These are phyloP conservation scores for Leptothorax acervorum DNA, from an alignment of 2,888 invertebrate species.

Conservation along the genomic window DNA sequence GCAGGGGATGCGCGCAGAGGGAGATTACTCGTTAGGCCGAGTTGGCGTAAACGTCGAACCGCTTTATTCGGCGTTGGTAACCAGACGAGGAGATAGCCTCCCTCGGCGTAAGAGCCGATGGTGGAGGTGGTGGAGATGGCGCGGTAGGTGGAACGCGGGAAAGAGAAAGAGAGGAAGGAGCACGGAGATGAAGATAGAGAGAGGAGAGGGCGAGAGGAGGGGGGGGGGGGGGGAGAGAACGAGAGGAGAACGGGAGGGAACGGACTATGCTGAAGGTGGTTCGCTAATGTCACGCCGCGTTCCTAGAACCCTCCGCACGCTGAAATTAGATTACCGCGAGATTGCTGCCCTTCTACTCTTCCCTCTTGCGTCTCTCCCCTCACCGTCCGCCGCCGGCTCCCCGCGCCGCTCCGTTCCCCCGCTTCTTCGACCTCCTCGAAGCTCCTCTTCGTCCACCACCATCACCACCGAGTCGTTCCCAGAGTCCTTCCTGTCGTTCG, in stretches of 20 bases:
- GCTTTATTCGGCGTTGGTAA: slow-evolving; percentile 78
- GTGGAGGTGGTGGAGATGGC: slow-evolving; percentile 53
- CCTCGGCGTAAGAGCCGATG: slow-evolving; percentile 71
- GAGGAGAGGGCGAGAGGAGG: slow-evolving; percentile 28
- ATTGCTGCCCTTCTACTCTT: slow-evolving; percentile 80
- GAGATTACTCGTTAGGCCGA: slow-evolving; percentile 75
- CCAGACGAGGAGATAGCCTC: slow-evolving; percentile 76
- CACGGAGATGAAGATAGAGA: slow-evolving; percentile 63
- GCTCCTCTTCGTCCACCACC: slow-evolving; percentile 59
- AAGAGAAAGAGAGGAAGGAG: slow-evolving; percentile 37
- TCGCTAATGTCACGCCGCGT: slow-evolving; percentile 84
- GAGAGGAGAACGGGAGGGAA: slow-evolving; percentile 62
- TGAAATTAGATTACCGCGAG: slow-evolving; percentile 85
- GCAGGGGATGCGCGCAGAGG: slow-evolving; percentile 46
- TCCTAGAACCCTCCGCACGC: slow-evolving; percentile 84
- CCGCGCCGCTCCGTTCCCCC: slow-evolving; percentile 51
- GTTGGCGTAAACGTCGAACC: slow-evolving; percentile 78
- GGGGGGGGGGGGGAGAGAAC: slow-evolving; percentile 31
- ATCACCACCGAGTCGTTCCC: slow-evolving; percentile 74
- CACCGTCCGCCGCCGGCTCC: slow-evolving; percentile 51
- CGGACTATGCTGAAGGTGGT: slow-evolving; percentile 77
- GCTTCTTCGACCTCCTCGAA: slow-evolving; percentile 31
- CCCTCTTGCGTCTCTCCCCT: slow-evolving; percentile 60
- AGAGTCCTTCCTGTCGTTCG: slow-evolving; percentile 76
- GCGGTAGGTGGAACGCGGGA: slow-evolving; percentile 48